Evolutionary conservation across 2,888 invertebrate species (phyloP), one percentile per base, ranked within the genome.

Genomic region (Athetis lepigone): DNA sequence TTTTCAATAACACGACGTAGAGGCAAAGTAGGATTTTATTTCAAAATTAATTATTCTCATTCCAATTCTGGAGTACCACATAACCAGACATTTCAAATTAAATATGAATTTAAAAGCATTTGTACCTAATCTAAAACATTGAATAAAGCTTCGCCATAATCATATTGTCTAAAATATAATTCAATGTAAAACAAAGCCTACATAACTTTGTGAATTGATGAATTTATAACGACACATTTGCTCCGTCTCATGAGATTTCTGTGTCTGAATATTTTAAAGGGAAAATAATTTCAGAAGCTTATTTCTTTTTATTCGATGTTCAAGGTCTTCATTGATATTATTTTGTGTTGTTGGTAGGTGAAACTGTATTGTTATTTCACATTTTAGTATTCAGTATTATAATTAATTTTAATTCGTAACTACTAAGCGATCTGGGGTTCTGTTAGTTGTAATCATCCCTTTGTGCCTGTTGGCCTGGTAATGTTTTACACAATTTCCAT

Each of bases 201-300:
- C n/a, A 42, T 23, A 58, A 70, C 65, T 51, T 55, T 8, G 25
- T 45, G 45, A 70, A 64, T 58, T 70, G 42, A 54, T 64, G 72
- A 71, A 75, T 75, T 63, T 64, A 46, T 71, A 75, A 64, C 54
- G 39, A 64, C 40, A 58, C 51, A 76, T 58, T 58, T 49, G 21
- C 27, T 27, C 7, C 39, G 19, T 51, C 60, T 66, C 47, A 6
- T 27, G 50, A 58, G 46, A 55, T 66, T 45, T 66, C 16, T 36
- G 36, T 25, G 46, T 40, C 33, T 43, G 55, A 65, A 73, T 71
- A 66, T 51, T 72, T 50, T 29, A 71, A 29, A 65, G 19, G 21
- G n/a, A 45, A 51, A 58, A 63, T 64, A 37, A 63, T 58, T n/a
- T 70, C 8, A 18, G 33, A 8, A 36, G 63, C 21, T 27, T 49